Evolutionary conservation across 2,888 invertebrate species (phyloP).

Genomic region (Rhingia rostrata): DNA sequence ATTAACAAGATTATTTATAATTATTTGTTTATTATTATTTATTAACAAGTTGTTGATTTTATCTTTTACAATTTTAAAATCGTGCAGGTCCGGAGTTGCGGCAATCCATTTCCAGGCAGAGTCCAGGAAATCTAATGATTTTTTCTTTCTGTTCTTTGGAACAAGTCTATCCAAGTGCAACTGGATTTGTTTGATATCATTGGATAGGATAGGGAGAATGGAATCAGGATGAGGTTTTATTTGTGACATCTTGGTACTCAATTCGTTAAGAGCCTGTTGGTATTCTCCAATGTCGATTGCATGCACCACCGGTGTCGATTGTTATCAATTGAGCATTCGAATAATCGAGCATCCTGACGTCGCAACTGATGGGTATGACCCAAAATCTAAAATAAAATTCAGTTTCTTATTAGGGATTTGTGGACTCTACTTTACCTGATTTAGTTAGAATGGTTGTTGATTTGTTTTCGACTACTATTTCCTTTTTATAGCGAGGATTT

Average conservation of each 20-base stretch:
- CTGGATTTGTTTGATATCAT: not conserved
- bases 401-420: too few species aligned
- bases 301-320: conserved; percentile 25
- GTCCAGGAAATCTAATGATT: not conserved
- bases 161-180: conserved; percentile 5
- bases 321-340: conserved; percentile 50
- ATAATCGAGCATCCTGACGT: conserved; percentile 31
- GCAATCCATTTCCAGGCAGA: too few species aligned
- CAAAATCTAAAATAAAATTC: too few species aligned
- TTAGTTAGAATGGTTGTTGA: conserved; percentile 13
- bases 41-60: conserved; percentile 19
- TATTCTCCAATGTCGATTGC: conserved; percentile 31
- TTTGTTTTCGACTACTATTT: conserved; percentile 7
- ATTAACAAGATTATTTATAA: conserved; percentile 39
- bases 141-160: conserved; percentile 19
- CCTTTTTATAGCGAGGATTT: not conserved
- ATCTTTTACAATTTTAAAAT: too few species aligned
- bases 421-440: conserved; percentile 12
- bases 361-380: not conserved
- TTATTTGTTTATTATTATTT: conserved; percentile 46
- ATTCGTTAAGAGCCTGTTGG: not conserved
- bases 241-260: not conserved
- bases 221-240: not conserved
- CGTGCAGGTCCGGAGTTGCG: too few species aligned
- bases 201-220: conserved; percentile 1